Evolutionary conservation across 2,797 vertebrate species (phyloP).

Genomic region (Pseudomugil gertrudae): DNA sequence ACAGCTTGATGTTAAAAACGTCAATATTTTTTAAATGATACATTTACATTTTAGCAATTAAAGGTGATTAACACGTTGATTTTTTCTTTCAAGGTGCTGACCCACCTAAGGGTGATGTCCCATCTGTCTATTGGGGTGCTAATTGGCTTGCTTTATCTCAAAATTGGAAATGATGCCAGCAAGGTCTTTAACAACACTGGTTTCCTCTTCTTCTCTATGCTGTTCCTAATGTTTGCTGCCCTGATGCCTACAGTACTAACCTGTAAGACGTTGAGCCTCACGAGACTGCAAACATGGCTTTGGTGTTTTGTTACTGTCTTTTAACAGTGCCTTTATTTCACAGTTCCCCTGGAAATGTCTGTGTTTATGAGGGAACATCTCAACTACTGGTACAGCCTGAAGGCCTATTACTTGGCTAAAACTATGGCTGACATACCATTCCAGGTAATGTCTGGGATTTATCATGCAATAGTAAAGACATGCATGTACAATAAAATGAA

Average conservation of each 20-base stretch:
- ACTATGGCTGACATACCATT: conserved; percentile 97
- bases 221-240: conserved; percentile 98
- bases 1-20: not conserved
- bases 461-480: not conserved
- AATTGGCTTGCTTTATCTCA: conserved; percentile 96
- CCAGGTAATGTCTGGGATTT: conserved; percentile 84
- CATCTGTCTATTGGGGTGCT: conserved; percentile 93
- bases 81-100: conserved; percentile 87
- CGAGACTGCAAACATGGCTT: conserved; percentile 21
- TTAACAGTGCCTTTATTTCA: conserved; percentile 34
- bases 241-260: conserved; percentile 98
- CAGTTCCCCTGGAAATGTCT: conserved; percentile 97
- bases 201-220: conserved; percentile 99
- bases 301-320: conserved; percentile 17
- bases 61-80: conserved; percentile 2
- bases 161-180: conserved; percentile 95
- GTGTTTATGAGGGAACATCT: conserved; percentile 95
- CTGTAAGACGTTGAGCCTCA: conserved; percentile 83
- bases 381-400: conserved; percentile 99
- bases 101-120: conserved; percentile 95
- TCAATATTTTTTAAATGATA: too few relatives aligned
- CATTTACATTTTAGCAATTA: too few relatives aligned
- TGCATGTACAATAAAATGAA: not conserved
- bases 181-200: conserved; percentile 99
- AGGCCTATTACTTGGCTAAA: conserved; percentile 97